Conservation (phyloP, 2,797 vertebrate genomes). For the Spinus pinus region DNA sequence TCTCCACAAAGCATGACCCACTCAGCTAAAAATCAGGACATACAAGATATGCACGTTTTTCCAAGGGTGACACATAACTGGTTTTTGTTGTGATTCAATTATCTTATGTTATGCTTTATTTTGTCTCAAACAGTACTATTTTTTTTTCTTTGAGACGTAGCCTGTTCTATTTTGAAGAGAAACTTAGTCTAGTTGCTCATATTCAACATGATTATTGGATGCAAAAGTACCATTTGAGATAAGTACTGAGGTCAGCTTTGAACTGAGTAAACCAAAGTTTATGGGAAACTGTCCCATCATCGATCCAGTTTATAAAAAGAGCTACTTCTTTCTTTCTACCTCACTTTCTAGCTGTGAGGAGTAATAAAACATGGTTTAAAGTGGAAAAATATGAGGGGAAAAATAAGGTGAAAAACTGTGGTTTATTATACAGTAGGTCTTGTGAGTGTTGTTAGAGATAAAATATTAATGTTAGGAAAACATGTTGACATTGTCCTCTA, state of each 20-base stretch:
- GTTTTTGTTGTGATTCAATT: not conserved
- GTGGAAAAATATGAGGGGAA: not conserved
- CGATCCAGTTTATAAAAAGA: not conserved
- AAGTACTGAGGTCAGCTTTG: not conserved
- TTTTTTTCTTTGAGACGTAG: not conserved
- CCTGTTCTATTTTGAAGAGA: not conserved
- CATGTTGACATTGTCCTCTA: slow-evolving; percentile 13
- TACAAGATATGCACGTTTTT: not conserved
- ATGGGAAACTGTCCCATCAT: not conserved
- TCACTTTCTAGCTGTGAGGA: not conserved
- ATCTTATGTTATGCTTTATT: not conserved
- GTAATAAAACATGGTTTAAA: not conserved
- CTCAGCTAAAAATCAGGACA: not conserved
- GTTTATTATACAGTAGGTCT: slow-evolving; percentile 33
- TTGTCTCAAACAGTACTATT: not conserved
- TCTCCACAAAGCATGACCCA: not conserved
- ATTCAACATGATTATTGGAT: not conserved
- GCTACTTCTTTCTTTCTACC: not conserved
- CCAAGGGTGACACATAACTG: not conserved
- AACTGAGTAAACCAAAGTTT: not conserved
- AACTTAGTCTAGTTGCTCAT: not conserved
- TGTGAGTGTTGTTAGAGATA: slow-evolving; percentile 18
- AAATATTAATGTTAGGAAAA: slow-evolving; percentile 60
- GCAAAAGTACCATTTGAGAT: not conserved
- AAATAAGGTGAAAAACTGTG: not conserved